Base-by-base conservation (phyloP, 2,888 invertebrate species). In the Trimorus sp. region DNA sequence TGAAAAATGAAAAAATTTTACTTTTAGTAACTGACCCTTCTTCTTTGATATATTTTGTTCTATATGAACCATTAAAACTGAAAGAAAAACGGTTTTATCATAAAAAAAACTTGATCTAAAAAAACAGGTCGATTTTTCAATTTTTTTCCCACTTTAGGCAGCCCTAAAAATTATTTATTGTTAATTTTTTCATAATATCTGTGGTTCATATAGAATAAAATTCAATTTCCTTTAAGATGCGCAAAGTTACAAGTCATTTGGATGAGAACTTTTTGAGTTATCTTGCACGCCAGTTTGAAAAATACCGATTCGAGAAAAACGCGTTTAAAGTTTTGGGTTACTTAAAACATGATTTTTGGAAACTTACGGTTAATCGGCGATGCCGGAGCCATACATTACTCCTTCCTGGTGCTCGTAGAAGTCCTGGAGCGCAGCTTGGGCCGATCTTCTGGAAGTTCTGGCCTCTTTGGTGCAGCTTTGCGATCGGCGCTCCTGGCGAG, bases 271-370 rank as follows among this genome's bases (percentile, higher is more conserved):
- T 56, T 56, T 26, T 36, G 36, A 56, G 56, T 56, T 56, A 26
- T 56, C 56, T 0, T 56, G 16, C 8, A 16, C 56, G 8, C 56
- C 9, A 56, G 15, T 58, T 58, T 58, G 12, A 58, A 58, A 58
- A 37, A 58, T 58, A 38, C n/a, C 38, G 58, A 4, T 58, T 49
- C 11, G 62, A 63, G 62, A 37, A 49, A 48, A 63, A 49, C 48
- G 36, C 62, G 48, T 38, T 63, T 63, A 63, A 49, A 63, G 62
- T 63, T n/a, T 63, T 58, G 37, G 26, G 58, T 38, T 26, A 58
- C 7, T 8, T n/a, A 54, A 54, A 16, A 12, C 54, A 26, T 15
- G 14, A 5, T 51, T 51, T 51, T 54, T 54, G 0, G 9, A 59
- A 59, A 59, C 40, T 59, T 59, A 40, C 59, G 40, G 14, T 40